These are phyloP conservation scores for Harpalus rufipes DNA, from an alignment of 2,888 invertebrate genomes.

Conservation along the genomic window DNA sequence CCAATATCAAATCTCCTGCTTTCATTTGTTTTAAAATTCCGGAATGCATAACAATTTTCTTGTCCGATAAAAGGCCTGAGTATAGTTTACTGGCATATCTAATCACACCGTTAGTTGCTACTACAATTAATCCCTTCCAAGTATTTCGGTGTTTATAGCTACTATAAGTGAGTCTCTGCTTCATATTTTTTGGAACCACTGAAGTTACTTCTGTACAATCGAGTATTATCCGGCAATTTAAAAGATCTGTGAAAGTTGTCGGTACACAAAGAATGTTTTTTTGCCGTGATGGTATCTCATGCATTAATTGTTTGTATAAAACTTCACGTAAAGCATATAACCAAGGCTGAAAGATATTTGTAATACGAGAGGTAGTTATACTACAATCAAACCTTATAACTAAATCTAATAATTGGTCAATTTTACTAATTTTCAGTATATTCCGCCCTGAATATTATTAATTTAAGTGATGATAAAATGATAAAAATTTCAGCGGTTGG, in stretches of 20 bases:
- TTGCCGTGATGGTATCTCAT: conserved; percentile 66
- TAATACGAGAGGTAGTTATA: too few species aligned
- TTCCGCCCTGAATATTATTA: too few species aligned
- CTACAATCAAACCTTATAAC: too few species aligned
- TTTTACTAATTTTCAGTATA: too few species aligned
- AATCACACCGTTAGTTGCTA: conserved; percentile 71
- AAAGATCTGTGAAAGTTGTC: too few species aligned
- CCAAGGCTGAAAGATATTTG: too few species aligned
- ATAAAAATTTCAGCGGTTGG: too few species aligned
- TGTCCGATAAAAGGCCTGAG: conserved; percentile 70
- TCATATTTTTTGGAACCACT: too few species aligned
- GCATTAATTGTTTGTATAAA: conserved; percentile 69
- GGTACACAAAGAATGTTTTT: not conserved
- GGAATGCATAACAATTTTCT: conserved; percentile 67
- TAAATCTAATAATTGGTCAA: too few species aligned
- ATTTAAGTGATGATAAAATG: too few species aligned
- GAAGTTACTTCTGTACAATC: too few species aligned
- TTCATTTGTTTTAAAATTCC: conserved; percentile 68
- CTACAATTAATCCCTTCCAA: conserved; percentile 70
- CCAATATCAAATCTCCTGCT: conserved; percentile 70
- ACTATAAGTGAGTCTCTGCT: conserved; percentile 66
- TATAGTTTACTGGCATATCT: conserved; percentile 69
- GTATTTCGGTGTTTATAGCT: conserved; percentile 70
- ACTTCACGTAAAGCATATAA: conserved; percentile 69
- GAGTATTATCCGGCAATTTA: conserved; percentile 47